A percentile compares a stretch with the other conserved stretches of the same genome.
These are phyloP conservation scores for Sinonovacula constricta DNA, from an alignment of 1,140 invertebrate species.

Conservation along the genomic window DNA sequence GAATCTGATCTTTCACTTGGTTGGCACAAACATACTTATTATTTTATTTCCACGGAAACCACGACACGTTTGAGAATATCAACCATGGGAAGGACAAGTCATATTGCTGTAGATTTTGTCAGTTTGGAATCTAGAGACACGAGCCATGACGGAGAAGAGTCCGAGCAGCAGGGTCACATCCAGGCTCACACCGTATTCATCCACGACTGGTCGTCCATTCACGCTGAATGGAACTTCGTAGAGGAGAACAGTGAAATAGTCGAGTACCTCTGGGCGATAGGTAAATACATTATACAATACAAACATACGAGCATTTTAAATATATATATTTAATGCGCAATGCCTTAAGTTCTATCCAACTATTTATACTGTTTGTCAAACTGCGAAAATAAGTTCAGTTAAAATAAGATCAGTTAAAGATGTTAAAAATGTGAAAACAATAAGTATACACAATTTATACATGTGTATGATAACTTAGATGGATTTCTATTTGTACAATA, in stretches of 20 bases:
- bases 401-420: too few relatives aligned
- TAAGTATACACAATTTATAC: too few relatives aligned
- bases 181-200: neutral
- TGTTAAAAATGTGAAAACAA: too few relatives aligned
- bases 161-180: neutral
- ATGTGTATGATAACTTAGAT: too few relatives aligned
- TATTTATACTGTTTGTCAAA: too few relatives aligned
- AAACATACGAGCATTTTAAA: too few relatives aligned
- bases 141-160: neutral
- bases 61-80: neutral
- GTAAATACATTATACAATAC: too few relatives aligned
- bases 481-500: too few relatives aligned
- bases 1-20: neutral
- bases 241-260: neutral
- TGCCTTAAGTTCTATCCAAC: too few relatives aligned
- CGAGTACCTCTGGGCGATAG: neutral
- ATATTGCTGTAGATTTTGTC: neutral
- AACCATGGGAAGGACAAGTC: neutral
- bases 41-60: neutral
- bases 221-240: neutral
- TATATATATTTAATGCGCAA: too few relatives aligned
- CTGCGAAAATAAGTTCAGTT: too few relatives aligned
- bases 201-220: neutral
- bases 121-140: neutral
- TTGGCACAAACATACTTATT: neutral